Evolutionary conservation across 1,140 invertebrate species (phyloP).

Genomic region (Dinoponera quadriceps): DNA sequence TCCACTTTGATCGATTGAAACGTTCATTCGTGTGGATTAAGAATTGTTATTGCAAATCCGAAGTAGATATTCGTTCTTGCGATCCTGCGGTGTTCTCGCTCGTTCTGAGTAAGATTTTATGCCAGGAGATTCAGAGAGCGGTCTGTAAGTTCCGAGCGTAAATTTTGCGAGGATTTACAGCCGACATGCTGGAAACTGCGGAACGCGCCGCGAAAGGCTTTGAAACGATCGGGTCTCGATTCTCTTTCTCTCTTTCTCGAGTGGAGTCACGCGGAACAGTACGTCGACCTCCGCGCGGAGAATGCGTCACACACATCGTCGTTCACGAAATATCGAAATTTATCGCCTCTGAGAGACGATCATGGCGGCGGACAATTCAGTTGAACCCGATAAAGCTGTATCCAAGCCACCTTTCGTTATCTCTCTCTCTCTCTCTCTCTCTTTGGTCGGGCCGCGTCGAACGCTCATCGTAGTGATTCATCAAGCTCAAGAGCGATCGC

Average conservation of each 20-base stretch:
- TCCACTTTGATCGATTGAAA: too few relatives aligned
- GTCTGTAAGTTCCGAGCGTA: background rate
- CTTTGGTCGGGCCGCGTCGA: background rate
- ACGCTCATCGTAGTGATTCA: slow-evolving; percentile 42
- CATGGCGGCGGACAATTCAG: slow-evolving; percentile 10
- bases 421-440: slow-evolving; percentile 10
- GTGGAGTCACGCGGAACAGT: background rate
- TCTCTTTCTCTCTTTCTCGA: background rate
- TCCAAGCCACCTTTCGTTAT: slow-evolving; percentile 34
- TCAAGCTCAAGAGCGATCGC: slow-evolving; percentile 6
- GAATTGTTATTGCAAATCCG: too few relatives aligned
- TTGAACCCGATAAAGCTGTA: slow-evolving; percentile 37
- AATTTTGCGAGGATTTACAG: background rate
- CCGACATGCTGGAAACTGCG: background rate
- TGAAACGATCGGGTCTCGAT: background rate
- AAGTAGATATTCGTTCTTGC: too few relatives aligned
- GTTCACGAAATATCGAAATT: slow-evolving; percentile 47
- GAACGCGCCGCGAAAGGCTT: background rate
- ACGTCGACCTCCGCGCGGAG: slow-evolving; percentile 8
- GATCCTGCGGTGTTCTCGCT: too few relatives aligned
- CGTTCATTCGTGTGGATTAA: too few relatives aligned
- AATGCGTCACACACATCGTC: slow-evolving; percentile 40
- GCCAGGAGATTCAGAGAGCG: background rate
- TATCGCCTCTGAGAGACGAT: slow-evolving; percentile 21
- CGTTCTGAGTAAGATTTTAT: background rate